Base-by-base conservation (phyloP, 2,113 vertebrate genomes). In the Indri indri region DNA sequence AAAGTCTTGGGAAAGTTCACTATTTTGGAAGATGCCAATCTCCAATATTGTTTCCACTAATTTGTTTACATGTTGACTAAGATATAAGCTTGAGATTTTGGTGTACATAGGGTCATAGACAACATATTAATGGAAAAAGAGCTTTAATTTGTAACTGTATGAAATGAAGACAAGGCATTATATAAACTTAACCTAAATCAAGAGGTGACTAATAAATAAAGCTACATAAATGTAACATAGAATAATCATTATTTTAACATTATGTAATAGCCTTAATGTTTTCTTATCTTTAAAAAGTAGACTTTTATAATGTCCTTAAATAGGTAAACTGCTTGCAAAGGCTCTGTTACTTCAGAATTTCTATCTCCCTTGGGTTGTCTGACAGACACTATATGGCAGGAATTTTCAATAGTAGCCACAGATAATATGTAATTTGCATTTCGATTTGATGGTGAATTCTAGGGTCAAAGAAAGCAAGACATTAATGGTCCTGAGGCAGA, bases 381-480 rank as follows among this genome's bases (percentile, higher is more conserved):
- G 40, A 50, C 10, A 79, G 63, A 54, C 25, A 61, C 20, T 77
- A 40, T 2, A 6, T 6, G 16, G 6, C n/a, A 27, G 30, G 14
- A 45, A 71, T 95, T 95, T 96, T 82, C 57, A 86, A 85, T 2
- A 61, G 70, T 37, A 97, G 27, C 50, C 82, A 63, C 6, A 23
- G 68, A 25, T 71, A 88, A 42, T 63, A 16, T 57, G 22, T 27
- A 76, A 89, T 87, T 90, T 93, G 34, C 82, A 23, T 93, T 97
- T 96, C 94, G 91, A 74, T 97, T 88, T 74, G 50, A 42, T 89
- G 18, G 50, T 88, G 32, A 85, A 89, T 73, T 86, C 54, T 89
- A n/a, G n/a, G 61, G 74, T 89, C 50, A 86, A 68, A 84, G 40
- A 77, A 82, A 90, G 18, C 61, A 73, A 86, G 37, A 77, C 18